A percentile compares a stretch with the other conserved stretches of the same genome.
These are phyloP conservation scores for Diceros bicornis DNA, from an alignment of 2,797 vertebrate genomes.

Conservation along the genomic window DNA sequence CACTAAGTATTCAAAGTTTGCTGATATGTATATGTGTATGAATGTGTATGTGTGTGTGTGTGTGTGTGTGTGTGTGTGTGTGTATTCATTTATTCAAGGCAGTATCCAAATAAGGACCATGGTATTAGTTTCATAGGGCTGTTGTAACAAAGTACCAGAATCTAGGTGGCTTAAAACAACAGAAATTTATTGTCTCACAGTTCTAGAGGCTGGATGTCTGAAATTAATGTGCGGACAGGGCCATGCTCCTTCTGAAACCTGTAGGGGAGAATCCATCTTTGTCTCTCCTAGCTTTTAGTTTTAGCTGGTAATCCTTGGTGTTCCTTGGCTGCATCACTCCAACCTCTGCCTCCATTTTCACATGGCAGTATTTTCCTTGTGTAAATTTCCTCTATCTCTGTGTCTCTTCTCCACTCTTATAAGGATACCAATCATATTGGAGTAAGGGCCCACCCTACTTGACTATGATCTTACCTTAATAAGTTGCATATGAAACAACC, in stretches of 20 bases:
- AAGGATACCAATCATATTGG: not conserved
- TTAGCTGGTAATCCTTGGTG: not conserved
- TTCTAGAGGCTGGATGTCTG: not conserved
- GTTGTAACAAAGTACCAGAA: not conserved
- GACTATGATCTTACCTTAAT: not conserved
- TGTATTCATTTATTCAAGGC: not conserved
- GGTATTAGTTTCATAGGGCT: not conserved
- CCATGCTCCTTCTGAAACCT: not conserved
- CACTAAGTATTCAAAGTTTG: not conserved
- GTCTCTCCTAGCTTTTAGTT: not conserved
- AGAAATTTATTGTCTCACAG: not conserved
- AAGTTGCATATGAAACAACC: not conserved
- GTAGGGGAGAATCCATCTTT: not conserved
- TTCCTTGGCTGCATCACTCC: not conserved
- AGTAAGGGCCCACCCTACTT: not conserved
- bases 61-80: not conserved
- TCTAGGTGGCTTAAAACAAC: not conserved
- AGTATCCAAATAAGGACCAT: not conserved
- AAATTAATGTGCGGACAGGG: not conserved
- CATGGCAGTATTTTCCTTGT: not conserved
- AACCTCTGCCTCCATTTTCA: not conserved
- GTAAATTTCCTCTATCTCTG: not conserved
- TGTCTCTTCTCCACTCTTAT: not conserved
- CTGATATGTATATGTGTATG: not conserved
- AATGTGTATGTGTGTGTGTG: not conserved